Percentiles rank a stretch among this genome's conserved stretches.
These are phyloP conservation scores for Isoperla grammatica DNA, from an alignment of 2,888 invertebrate genomes.

Conservation along the genomic window DNA sequence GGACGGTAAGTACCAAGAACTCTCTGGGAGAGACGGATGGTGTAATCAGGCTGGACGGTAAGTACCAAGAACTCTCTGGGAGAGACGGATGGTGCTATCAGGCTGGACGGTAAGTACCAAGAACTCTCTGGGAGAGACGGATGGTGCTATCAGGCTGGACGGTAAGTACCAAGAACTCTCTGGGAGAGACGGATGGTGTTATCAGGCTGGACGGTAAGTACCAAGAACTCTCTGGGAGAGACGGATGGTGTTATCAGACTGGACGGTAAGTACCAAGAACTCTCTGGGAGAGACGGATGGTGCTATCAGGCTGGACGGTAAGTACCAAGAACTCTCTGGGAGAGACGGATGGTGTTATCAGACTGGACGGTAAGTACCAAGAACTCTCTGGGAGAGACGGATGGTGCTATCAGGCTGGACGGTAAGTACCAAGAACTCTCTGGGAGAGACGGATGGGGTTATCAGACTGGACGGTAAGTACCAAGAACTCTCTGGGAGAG, in stretches of 20 bases:
- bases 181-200: conserved; percentile 84
- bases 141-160: conserved; percentile 83
- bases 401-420: conserved; percentile 83
- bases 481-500: conserved; percentile 85
- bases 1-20: conserved; percentile 91
- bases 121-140: conserved; percentile 85
- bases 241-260: conserved; percentile 86
- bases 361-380: conserved; percentile 90
- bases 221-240: conserved; percentile 85
- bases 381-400: conserved; percentile 85
- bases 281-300: conserved; percentile 87
- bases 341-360: conserved; percentile 84
- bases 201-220: conserved; percentile 89
- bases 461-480: conserved; percentile 89
- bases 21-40: conserved; percentile 87
- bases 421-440: conserved; percentile 91
- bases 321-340: conserved; percentile 88
- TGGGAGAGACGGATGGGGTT: conserved; percentile 84
- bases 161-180: conserved; percentile 91
- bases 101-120: conserved; percentile 90
- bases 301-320: conserved; percentile 84
- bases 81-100: conserved; percentile 84
- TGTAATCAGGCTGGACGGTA: conserved; percentile 84
- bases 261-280: conserved; percentile 91
- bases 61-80: conserved; percentile 88